phyloP scores from a whole-genome alignment of 2,888 invertebrate species.

The Dryococelus australis region DNA sequence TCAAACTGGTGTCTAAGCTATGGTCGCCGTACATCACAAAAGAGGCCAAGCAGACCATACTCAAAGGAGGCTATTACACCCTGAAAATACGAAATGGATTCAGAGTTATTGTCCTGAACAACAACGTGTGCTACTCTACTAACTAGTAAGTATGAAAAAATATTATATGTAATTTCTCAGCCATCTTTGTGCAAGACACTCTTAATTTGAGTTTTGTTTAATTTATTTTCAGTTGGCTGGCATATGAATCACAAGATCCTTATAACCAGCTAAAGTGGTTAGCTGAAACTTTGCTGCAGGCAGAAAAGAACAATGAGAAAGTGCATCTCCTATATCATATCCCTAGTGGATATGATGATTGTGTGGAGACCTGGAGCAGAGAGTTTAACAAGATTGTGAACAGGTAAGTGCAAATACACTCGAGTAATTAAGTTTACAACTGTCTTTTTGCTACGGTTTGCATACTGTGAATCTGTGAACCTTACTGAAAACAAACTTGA shows the following conservation, averaged over 20 bases:
- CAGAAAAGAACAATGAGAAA: conserved; percentile 76
- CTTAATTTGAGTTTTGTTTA: neutral
- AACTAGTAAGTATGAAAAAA: conserved; percentile 68
- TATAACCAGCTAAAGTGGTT: conserved; percentile 84
- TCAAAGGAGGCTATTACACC: conserved; percentile 80
- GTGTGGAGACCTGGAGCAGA: conserved; percentile 74
- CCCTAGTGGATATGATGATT: conserved; percentile 66
- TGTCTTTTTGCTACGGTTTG: no score
- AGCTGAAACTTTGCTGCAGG: conserved; percentile 71
- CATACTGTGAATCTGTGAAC: no score
- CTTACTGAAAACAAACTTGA: no score
- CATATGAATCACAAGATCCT: conserved; percentile 75
- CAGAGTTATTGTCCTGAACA: conserved; percentile 80
- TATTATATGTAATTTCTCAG: neutral
- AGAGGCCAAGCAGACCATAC: conserved; percentile 66
- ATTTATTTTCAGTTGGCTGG: conserved; percentile 69
- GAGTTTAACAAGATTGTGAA: conserved; percentile 74
- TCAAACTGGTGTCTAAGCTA: conserved; percentile 71
- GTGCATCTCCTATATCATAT: conserved; percentile 88
- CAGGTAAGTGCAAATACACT: conserved; percentile 58
- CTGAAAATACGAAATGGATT: conserved; percentile 71
- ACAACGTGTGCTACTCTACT: conserved; percentile 76
- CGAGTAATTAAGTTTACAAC: neutral
- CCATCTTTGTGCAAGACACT: neutral
- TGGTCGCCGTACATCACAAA: conserved; percentile 76